These are phyloP conservation scores for Mesocentrotus franciscanus DNA, from an alignment of 53 echinoderm and acorn worm species.

Conservation along the genomic window DNA sequence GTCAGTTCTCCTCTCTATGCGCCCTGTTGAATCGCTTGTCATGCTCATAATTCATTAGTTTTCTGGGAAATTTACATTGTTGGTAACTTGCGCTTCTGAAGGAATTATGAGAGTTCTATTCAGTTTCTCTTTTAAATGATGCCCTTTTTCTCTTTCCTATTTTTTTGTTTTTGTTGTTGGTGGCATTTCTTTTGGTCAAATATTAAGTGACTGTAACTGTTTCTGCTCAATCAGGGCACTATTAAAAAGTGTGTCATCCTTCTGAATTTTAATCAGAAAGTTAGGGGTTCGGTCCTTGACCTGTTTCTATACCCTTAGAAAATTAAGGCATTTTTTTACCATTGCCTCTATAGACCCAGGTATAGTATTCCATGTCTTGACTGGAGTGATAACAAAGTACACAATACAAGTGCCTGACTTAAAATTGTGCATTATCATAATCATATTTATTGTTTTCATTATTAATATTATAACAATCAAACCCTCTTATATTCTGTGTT, in stretches of 20 bases:
- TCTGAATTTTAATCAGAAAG: background rate
- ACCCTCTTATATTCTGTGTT: too few relatives aligned
- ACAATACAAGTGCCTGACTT: too few relatives aligned
- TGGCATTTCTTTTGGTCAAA: background rate
- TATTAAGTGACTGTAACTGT: background rate
- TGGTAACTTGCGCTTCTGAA: background rate
- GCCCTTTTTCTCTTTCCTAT: background rate
- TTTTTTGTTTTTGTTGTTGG: background rate
- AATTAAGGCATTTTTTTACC: background rate
- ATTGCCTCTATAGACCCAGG: background rate
- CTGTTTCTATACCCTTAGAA: background rate
- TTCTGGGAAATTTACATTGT: slow-evolving; percentile 17
- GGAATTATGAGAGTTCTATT: background rate
- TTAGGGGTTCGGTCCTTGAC: background rate
- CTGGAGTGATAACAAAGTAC: too few relatives aligned
- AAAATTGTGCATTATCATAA: too few relatives aligned
- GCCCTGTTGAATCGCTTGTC: background rate
- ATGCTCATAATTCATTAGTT: slow-evolving; percentile 41
- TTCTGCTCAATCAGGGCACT: background rate
- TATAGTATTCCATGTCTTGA: background rate
- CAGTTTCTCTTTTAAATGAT: background rate
- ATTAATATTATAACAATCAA: too few relatives aligned
- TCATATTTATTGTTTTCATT: too few relatives aligned
- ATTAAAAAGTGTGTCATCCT: background rate
- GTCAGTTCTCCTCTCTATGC: background rate